Percentiles rank a stretch among this genome's conserved stretches.
Evolutionary conservation across 2,888 invertebrate genomes (phyloP).

Genomic region (Tachina lurida): DNA sequence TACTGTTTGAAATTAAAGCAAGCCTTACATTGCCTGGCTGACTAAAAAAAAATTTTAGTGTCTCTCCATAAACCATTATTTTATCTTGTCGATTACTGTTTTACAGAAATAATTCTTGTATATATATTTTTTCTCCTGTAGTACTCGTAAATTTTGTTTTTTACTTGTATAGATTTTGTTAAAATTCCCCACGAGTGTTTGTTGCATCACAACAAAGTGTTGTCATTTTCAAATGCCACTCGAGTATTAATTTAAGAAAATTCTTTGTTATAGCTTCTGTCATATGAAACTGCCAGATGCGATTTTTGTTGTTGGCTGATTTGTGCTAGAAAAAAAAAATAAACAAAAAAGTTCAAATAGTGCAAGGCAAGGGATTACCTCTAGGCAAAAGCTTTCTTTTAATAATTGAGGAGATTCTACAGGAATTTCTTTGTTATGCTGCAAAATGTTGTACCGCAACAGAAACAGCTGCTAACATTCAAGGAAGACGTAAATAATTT

Average conservation of each 20-base stretch:
- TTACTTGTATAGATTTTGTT: background rate
- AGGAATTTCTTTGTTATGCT: too few species aligned
- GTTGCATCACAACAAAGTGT: constrained; percentile 26
- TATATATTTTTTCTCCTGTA: background rate
- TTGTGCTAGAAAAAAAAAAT: constrained; percentile 1
- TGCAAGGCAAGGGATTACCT: background rate
- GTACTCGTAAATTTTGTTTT: background rate
- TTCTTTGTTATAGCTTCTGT: background rate
- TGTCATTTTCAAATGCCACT: constrained; percentile 28
- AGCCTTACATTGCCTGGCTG: too few species aligned
- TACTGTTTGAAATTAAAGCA: too few species aligned
- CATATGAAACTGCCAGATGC: background rate
- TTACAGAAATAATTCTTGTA: too few species aligned
- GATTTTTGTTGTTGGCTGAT: constrained; percentile 14
- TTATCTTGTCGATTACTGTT: too few species aligned
- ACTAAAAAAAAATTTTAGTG: too few species aligned
- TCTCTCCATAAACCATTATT: too few species aligned
- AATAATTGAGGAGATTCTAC: background rate
- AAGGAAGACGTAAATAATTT: too few species aligned
- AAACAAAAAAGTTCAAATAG: background rate
- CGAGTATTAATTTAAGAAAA: constrained; percentile 17
- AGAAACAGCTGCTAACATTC: too few species aligned
- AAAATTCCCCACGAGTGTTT: background rate
- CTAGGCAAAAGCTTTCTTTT: background rate
- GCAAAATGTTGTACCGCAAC: too few species aligned